phyloP scores from a whole-genome alignment of 2,113 vertebrate genomes.

The Paracyprichromis sp. region DNA sequence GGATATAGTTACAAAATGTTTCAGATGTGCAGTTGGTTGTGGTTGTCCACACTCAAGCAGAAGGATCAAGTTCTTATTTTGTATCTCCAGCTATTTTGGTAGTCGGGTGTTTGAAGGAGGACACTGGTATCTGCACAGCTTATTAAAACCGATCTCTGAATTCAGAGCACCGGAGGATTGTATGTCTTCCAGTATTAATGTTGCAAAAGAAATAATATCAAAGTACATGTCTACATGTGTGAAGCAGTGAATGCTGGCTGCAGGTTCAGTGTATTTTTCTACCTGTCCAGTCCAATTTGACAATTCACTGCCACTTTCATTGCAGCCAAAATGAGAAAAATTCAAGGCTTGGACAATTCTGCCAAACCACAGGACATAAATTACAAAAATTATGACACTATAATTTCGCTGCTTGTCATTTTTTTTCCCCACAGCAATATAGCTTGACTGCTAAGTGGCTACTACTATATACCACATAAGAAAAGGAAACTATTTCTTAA shows the following conservation, averaged over 20 bases:
- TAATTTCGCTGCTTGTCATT: neutral
- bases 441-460: neutral
- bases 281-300: neutral
- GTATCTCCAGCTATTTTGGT: neutral
- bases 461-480: neutral
- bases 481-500: neutral
- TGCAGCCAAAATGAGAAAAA: neutral
- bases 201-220: neutral
- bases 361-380: neutral
- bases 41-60: neutral
- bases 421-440: fast-evolving
- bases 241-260: neutral
- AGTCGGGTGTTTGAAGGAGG: neutral
- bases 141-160: neutral
- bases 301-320: neutral
- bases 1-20: neutral
- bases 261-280: neutral
- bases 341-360: neutral
- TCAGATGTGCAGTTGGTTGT: neutral
- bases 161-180: neutral
- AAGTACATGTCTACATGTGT: neutral
- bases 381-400: neutral
- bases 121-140: neutral
- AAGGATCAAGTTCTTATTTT: neutral
- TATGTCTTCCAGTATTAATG: neutral